A percentile compares a stretch with the other conserved stretches of the same genome.
phyloP scores from a whole-genome alignment of 2,888 invertebrate species.

The Elmis aenea region DNA sequence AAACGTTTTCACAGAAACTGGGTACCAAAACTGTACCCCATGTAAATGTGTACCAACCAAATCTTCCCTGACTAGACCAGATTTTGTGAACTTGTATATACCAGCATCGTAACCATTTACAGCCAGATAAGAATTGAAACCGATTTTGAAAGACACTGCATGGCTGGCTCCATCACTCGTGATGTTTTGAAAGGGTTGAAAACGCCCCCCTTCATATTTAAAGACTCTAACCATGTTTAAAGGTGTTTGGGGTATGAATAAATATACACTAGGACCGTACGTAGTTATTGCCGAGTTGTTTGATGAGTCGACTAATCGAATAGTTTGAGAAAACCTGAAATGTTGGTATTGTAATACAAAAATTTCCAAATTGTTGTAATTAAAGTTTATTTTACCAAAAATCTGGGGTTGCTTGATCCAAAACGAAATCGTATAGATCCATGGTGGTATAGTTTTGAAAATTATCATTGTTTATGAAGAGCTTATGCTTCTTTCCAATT shows the following conservation, averaged over 20 bases:
- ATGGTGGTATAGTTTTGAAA: slow-evolving; percentile 23
- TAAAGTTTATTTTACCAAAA: slow-evolving; percentile 34
- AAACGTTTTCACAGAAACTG: slow-evolving; percentile 43
- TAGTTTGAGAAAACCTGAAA: slow-evolving; percentile 35
- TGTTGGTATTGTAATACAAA: too few species aligned
- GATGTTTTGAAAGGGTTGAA: slow-evolving; percentile 31
- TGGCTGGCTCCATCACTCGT: slow-evolving; percentile 29
- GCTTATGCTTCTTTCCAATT: slow-evolving; percentile 11
- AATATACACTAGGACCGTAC: slow-evolving; percentile 28
- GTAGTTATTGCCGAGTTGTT: slow-evolving; percentile 31
- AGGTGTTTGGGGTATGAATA: slow-evolving; percentile 37
- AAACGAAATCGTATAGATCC: slow-evolving; percentile 39
- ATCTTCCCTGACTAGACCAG: slow-evolving; percentile 27
- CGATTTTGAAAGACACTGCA: slow-evolving; percentile 39
- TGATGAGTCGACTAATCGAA: slow-evolving; percentile 30
- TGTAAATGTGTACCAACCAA: slow-evolving; percentile 33
- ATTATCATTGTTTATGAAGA: slow-evolving; percentile 22
- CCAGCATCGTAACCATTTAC: slow-evolving; percentile 38
- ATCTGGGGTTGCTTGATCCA: slow-evolving; percentile 24
- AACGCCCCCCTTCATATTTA: slow-evolving; percentile 29
- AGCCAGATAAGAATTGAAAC: slow-evolving; percentile 40
- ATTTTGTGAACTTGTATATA: slow-evolving; percentile 36
- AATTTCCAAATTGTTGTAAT: too few species aligned
- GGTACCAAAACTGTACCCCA: slow-evolving; percentile 37
- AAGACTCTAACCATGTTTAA: slow-evolving; percentile 31